phyloP scores from a whole-genome alignment of 2,113 vertebrate species.

The Gracilinanus agilis region DNA sequence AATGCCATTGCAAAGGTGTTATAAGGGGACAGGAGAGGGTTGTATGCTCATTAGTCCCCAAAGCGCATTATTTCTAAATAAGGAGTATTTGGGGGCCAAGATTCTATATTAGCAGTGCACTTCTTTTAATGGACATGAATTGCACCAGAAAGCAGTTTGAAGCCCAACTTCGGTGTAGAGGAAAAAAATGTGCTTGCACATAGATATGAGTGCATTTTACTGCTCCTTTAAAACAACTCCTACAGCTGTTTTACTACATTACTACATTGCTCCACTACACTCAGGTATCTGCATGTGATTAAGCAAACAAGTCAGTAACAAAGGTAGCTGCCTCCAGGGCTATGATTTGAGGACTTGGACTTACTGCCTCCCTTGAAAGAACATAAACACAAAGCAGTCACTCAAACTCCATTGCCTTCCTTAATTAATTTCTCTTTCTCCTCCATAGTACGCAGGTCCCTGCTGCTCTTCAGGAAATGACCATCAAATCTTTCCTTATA shows the following conservation, averaged over 20 bases:
- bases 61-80: constrained; percentile 29
- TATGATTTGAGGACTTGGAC: neutral
- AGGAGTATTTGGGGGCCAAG: neutral
- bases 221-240: neutral
- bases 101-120: constrained; percentile 19
- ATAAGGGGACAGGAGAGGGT: neutral
- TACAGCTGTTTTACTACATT: neutral
- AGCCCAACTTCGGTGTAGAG: neutral
- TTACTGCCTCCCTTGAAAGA: neutral
- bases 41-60: constrained; percentile 18
- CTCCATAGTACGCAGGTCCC: neutral
- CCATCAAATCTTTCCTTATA: neutral
- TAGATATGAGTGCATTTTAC: neutral
- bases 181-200: neutral
- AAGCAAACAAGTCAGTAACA: neutral
- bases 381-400: neutral
- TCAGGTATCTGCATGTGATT: neutral
- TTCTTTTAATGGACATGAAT: constrained; percentile 46
- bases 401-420: neutral
- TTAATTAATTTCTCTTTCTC: neutral
- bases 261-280: neutral
- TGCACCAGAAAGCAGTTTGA: constrained; percentile 17
- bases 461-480: neutral
- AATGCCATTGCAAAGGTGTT: constrained; percentile 56
- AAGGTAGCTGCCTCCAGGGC: neutral